Conservation (phyloP, 2,797 vertebrate genomes). For the Anguilla pacifica region DNA sequence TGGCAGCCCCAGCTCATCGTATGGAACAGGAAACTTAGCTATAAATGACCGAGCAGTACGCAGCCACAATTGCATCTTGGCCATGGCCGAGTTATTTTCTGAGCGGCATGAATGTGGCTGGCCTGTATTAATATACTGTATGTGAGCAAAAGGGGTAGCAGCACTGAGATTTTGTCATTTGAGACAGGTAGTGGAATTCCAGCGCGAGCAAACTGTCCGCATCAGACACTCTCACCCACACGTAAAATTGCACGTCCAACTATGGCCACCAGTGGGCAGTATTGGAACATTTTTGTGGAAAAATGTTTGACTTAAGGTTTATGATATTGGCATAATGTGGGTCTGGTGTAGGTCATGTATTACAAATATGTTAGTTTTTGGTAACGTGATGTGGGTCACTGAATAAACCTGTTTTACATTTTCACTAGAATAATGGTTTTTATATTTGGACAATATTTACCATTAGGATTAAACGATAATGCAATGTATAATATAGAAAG, state of each 20-base stretch:
- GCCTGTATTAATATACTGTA: no score
- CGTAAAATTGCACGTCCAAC: slow-evolving; percentile 37
- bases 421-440: no score
- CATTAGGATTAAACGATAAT: no score
- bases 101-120: neutral
- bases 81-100: neutral
- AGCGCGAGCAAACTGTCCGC: neutral
- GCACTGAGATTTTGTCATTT: no score
- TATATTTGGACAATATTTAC: no score
- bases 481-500: no score
- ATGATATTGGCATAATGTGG: neutral
- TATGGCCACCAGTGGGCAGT: slow-evolving; percentile 57
- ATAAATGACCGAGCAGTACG: neutral
- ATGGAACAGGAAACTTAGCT: neutral
- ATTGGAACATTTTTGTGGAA: slow-evolving; percentile 47
- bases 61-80: neutral
- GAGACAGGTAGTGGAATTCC: no score
- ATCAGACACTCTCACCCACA: neutral
- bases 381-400: no score
- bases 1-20: neutral
- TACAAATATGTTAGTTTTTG: no score
- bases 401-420: no score
- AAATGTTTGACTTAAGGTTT: neutral
- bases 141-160: no score
- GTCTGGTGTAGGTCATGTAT: neutral